Base-by-base conservation (phyloP, 2,888 invertebrate genomes). In the Oxycera nigricornis region DNA sequence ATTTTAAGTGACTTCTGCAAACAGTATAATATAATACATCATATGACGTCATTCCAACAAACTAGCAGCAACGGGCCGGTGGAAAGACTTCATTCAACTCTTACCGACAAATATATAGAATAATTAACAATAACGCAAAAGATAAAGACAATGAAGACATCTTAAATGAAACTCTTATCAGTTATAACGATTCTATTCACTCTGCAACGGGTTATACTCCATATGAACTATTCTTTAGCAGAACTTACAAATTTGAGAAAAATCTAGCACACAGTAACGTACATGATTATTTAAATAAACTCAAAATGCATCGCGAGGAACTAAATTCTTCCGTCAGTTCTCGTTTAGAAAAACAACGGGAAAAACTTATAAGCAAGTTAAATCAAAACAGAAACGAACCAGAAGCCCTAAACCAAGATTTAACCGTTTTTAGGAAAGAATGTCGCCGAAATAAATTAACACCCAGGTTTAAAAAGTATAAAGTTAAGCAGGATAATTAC, bases 71-170 rank as follows among this genome's bases (percentile, higher is more conserved):
- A 74, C 59, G 74, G 72, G 3, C 78, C 65, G 59, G 77, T 74
- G n/a, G 78, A 72, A 74, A 77, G 76, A 76, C 17, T 75, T 1
- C 76, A 76, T n/a, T 77, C 76, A 1, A 76, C 68, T 2, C n/a
- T 76, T 1, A 78, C 74, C 9, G 78, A 78, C 75, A 78, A 77
- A 1, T n/a, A n/a, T 78, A 75, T 17, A 17, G 77, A 24, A 72
- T 78, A 30, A 74, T 78, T 17, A 22, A 72, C 22, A 61, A 73
- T 11, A 76, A 75, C 31, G 17, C 65, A 26, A 46, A 22, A 39
- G 22, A n/a, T n/a, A n/a, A n/a, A n/a, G n/a, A n/a, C n/a, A n/a
- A n/a, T n/a, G n/a, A n/a, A n/a, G 68, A 68, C 9, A 68, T 50
- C 9, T 20, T 68, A 28, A 20, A 68, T 30, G 68, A 68, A 50